A percentile compares a stretch with the other conserved stretches of the same genome.
These are phyloP conservation scores for Amorpha juglandis DNA, from an alignment of 2,888 invertebrate genomes.

Conservation along the genomic window DNA sequence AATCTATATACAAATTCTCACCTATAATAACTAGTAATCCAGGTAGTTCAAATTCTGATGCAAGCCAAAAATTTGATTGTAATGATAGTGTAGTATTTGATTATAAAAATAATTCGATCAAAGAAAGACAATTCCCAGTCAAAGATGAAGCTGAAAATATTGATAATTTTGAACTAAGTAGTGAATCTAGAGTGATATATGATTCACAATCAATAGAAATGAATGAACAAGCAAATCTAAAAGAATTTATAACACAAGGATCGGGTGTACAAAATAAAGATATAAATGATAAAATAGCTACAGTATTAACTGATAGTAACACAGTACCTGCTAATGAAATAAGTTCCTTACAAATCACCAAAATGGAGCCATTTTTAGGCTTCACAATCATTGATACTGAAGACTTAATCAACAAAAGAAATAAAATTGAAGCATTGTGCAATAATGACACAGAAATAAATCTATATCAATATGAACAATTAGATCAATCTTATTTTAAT, in stretches of 20 bases:
- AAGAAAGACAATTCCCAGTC: not conserved
- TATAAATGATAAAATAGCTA: not conserved
- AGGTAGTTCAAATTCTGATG: conserved; percentile 45
- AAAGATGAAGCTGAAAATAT: not conserved
- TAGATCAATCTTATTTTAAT: not conserved
- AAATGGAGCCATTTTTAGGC: conserved; percentile 58
- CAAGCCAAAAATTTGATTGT: conserved; percentile 46
- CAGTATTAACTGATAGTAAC: conserved; percentile 34
- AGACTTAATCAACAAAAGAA: not conserved
- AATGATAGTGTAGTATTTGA: conserved; percentile 35
- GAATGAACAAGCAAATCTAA: not conserved
- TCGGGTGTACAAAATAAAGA: not conserved
- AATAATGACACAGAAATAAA: not conserved
- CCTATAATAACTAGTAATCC: conserved; percentile 57
- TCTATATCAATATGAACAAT: not conserved
- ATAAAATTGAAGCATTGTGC: conserved; percentile 1
- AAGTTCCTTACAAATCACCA: conserved; percentile 50
- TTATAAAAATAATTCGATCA: not conserved
- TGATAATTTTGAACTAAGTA: not conserved
- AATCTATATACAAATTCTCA: conserved; percentile 73
- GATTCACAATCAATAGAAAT: not conserved
- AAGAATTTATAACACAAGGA: not conserved
- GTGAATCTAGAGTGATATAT: not conserved
- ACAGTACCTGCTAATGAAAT: conserved; percentile 37
- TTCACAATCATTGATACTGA: conserved; percentile 42